Evolutionary conservation across 2,888 invertebrate genomes (phyloP), one percentile per base, ranked within the genome.

Genomic region (Proisotoma minuta): DNA sequence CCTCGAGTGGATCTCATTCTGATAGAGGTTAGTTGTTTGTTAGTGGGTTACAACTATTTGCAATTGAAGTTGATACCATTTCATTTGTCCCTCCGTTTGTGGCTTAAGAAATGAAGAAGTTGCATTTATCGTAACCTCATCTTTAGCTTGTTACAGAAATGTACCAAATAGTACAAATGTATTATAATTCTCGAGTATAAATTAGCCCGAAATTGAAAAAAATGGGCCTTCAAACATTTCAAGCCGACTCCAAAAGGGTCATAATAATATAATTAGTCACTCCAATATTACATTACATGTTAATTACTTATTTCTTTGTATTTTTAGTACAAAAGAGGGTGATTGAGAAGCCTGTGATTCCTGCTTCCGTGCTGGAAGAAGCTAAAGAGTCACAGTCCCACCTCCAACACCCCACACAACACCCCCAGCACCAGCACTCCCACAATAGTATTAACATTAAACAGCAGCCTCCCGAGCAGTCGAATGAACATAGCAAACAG

Each of bases 1-100:
- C 67, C 62, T 65, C 66, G 64, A n/a, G n/a, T n/a, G 73, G 73
- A 73, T 73, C 73, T 73, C 73, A 72, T 47, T 67, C 60, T 63
- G 73, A 72, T 51, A 73, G 70, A 72, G 73, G 71, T 73, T 60
- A 27, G 15, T 22, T 52, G 34, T 34, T 12, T 34, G 12, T 12
- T 10, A 8, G 8, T 12, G 12, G 34, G 12, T 10, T 34, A 34
- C 12, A 34, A 34, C 34, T 34, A 34, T 12, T 34, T 8, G 34
- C 12, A 34, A 12, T 34, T 10, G 34, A 34, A n/a, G n/a, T n/a
- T n/a, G n/a, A n/a, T n/a, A n/a, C n/a, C n/a, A n/a, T n/a, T n/a
- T n/a, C n/a, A n/a, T n/a, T n/a, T n/a, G n/a, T n/a, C n/a, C n/a
- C n/a, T n/a, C n/a, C n/a, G n/a, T n/a, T n/a, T n/a, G n/a, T n/a